A percentile compares a stretch with the other conserved stretches of the same genome.
These are phyloP conservation scores for Megalurothrips usitatus DNA, from an alignment of 2,888 invertebrate genomes.

Conservation along the genomic window DNA sequence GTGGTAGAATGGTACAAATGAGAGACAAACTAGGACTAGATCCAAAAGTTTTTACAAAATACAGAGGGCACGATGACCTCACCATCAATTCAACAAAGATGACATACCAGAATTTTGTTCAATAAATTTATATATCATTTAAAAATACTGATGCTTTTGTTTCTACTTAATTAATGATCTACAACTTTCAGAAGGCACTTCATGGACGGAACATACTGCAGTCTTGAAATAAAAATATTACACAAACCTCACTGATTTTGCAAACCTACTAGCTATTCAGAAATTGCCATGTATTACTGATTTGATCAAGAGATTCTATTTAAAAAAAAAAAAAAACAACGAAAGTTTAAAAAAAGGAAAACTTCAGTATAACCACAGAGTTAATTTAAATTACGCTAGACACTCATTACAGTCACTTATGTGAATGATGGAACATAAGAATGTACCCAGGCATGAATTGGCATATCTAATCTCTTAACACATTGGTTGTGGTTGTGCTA, in stretches of 20 bases:
- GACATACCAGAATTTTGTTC: too few species aligned
- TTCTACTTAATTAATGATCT: not conserved
- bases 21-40: not conserved
- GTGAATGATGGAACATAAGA: too few species aligned
- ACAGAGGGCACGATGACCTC: not conserved
- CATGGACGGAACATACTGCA: not conserved
- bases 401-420: too few species aligned
- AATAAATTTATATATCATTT: not conserved
- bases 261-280: not conserved
- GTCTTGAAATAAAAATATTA: not conserved
- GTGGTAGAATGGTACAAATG: not conserved
- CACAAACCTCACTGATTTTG: not conserved
- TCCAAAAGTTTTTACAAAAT: not conserved
- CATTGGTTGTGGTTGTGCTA: too few species aligned
- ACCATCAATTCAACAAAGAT: not conserved
- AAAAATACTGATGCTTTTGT: not conserved
- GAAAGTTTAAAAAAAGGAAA: not conserved
- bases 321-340: not conserved
- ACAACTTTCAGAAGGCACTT: not conserved
- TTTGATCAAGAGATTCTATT: not conserved
- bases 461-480: too few species aligned
- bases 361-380: not conserved
- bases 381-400: not conserved
- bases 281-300: not conserved
- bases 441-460: too few species aligned